Evolutionary conservation across 2,888 invertebrate species (phyloP).

Genomic region (Uropetala carovei): DNA sequence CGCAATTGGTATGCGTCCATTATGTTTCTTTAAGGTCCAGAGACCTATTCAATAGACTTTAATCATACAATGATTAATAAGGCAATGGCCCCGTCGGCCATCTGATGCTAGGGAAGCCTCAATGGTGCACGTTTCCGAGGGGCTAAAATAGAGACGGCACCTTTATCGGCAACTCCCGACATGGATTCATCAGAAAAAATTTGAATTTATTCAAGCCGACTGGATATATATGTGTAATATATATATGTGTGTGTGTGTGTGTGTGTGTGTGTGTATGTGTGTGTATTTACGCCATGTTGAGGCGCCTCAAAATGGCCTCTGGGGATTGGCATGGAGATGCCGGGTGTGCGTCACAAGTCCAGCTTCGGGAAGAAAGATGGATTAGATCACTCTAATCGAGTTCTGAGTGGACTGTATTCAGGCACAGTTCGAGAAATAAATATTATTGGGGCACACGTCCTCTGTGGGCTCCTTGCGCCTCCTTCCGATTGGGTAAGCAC

Average conservation of each 20-base stretch:
- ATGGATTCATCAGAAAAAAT: background rate
- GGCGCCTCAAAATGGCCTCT: background rate
- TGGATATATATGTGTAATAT: constrained; percentile 22
- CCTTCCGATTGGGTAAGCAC: constrained; percentile 52
- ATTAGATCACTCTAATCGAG: constrained; percentile 58
- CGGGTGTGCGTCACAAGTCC: constrained; percentile 58
- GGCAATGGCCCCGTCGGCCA: constrained; percentile 60
- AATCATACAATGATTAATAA: constrained; percentile 63
- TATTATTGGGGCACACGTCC: constrained; percentile 54
- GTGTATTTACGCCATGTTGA: background rate
- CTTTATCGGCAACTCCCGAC: constrained; percentile 16
- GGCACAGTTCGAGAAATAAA: constrained; percentile 63
- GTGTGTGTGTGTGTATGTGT: background rate
- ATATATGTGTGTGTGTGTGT: background rate
- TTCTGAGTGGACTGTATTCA: constrained; percentile 60
- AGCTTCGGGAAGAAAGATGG: constrained; percentile 63
- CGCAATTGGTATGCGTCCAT: constrained; percentile 31
- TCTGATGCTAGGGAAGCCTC: constrained; percentile 40
- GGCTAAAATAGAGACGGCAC: constrained; percentile 32
- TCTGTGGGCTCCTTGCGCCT: constrained; percentile 62
- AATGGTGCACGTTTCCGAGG: constrained; percentile 50
- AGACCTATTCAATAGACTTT: constrained; percentile 57
- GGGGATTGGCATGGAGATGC: constrained; percentile 41
- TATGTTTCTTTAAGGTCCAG: constrained; percentile 50
- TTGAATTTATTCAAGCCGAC: constrained; percentile 37